phyloP scores from a whole-genome alignment of 2,888 invertebrate genomes.

The Amphipoea lucens region DNA sequence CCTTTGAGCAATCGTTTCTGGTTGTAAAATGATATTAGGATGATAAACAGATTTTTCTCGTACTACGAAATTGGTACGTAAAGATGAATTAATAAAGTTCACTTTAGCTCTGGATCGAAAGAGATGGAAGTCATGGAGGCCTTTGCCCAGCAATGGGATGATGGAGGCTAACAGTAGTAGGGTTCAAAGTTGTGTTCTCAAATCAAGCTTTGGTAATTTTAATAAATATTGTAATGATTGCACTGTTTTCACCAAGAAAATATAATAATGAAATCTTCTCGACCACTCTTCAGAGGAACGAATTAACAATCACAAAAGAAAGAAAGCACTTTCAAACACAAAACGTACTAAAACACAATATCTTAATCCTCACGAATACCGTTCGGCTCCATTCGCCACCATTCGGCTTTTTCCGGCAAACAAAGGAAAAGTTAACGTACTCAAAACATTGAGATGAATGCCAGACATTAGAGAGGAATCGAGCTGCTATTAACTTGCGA shows the following conservation, averaged over 20 bases:
- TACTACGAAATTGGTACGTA: neutral
- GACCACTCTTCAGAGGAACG: neutral
- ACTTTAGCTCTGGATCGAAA: neutral
- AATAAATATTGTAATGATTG: neutral
- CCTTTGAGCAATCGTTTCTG: neutral
- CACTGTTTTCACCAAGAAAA: neutral
- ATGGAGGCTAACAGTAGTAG: neutral
- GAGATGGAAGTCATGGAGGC: neutral
- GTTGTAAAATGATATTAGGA: neutral
- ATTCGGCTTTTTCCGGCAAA: slow-evolving; percentile 43
- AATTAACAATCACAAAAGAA: neutral
- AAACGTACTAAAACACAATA: neutral
- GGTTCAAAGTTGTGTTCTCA: neutral
- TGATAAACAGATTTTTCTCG: neutral
- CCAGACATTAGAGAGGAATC: slow-evolving; percentile 60
- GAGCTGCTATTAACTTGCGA: slow-evolving; percentile 66
- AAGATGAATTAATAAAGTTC: neutral
- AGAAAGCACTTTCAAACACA: neutral
- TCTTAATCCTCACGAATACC: neutral
- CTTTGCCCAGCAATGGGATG: neutral
- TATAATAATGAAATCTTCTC: neutral
- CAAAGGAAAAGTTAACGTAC: slow-evolving; percentile 43
- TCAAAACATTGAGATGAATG: slow-evolving; percentile 57
- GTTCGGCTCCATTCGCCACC: slow-evolving; percentile 15
- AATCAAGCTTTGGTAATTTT: neutral